A percentile compares a stretch with the other conserved stretches of the same genome.
phyloP scores from a whole-genome alignment of 2,888 invertebrate species.

The Beris chalybata region DNA sequence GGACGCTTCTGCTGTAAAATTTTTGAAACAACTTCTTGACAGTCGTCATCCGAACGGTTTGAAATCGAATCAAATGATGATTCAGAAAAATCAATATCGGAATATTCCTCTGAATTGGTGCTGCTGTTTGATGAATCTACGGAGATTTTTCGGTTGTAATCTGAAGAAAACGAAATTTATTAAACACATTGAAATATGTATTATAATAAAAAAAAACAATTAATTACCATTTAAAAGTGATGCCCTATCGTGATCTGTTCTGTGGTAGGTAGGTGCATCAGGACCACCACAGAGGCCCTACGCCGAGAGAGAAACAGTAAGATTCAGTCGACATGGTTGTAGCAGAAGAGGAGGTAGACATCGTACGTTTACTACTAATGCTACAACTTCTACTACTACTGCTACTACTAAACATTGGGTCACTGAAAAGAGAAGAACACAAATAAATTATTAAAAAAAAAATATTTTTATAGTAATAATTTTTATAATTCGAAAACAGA shows the following conservation, averaged over 20 bases:
- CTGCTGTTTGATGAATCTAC: constrained; percentile 52
- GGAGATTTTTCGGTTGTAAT: constrained; percentile 56
- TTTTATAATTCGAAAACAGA: too few relatives aligned
- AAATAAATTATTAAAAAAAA: too few relatives aligned
- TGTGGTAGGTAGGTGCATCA: constrained; percentile 87
- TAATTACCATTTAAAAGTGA: constrained; percentile 56
- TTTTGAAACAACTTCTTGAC: constrained; percentile 62
- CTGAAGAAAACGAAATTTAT: constrained; percentile 39
- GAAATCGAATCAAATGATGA: constrained; percentile 50
- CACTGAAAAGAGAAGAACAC: constrained; percentile 46
- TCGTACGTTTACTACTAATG: constrained; percentile 50
- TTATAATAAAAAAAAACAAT: neutral
- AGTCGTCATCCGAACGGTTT: constrained; percentile 54
- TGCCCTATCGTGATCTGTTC: constrained; percentile 59
- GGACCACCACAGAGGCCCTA: constrained; percentile 99
- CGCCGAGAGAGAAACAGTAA: constrained; percentile 88
- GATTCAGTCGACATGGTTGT: constrained; percentile 73
- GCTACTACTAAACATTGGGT: constrained; percentile 56
- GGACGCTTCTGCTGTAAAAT: constrained; percentile 70
- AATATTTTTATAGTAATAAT: too few relatives aligned
- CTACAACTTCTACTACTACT: constrained; percentile 50
- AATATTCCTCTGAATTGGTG: constrained; percentile 51
- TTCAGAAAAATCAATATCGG: constrained; percentile 50
- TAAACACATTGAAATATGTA: neutral
- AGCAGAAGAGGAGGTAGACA: constrained; percentile 62